Evolutionary conservation across 2,113 vertebrate genomes (phyloP), one percentile per base, ranked within the genome.

Genomic region (Chloebia gouldiae): DNA sequence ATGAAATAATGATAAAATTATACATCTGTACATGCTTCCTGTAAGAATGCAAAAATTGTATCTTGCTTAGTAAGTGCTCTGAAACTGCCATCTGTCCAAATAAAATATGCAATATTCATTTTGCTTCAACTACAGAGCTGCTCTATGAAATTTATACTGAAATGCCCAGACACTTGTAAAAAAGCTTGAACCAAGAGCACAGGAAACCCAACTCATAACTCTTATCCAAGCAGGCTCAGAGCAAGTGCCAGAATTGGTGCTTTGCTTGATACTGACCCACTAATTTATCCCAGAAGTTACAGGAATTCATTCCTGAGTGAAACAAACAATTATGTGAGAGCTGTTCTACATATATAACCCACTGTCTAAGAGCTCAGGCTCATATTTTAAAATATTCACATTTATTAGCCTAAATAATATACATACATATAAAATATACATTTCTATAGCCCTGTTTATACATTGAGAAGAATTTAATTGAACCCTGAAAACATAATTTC

Each of bases 1-100:
- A 72, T 66, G 56, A 93, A 95, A 73, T 70, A 44, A 93, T n/a
- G 18, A 86, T 73, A 70, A 90, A 94, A 89, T 77, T 88, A 72
- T 19, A 9, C 17, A 63, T 35, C 23, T 87, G 57, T 51, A 84
- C 14, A 35, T 22, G n/a, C n/a, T 75, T 87, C 57, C 70, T 77
- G 15, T 50, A 87, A 69, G 66, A 90, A 70, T 65, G 27, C 23
- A 88, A 40, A 94, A 90, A 73, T 19, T 63, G 39, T 44, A 86
- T 64, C 71, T 91, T 79, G 71, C 73, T 94, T 40, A 68, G 18
- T 69, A 94, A 94, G 76, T 63, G 71, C 50, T 95, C 81, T 77
- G 79, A 90, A 94, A 90, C 42, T 77, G 68, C 68, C 89, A 73
- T 28, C 24, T 22, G 15, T 70, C 56, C 72, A 60, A 92, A 90